A percentile compares a stretch with the other conserved stretches of the same genome.
These are phyloP conservation scores for Enteromius paludinosus DNA, from an alignment of 2,797 vertebrate species.

Conservation along the genomic window DNA sequence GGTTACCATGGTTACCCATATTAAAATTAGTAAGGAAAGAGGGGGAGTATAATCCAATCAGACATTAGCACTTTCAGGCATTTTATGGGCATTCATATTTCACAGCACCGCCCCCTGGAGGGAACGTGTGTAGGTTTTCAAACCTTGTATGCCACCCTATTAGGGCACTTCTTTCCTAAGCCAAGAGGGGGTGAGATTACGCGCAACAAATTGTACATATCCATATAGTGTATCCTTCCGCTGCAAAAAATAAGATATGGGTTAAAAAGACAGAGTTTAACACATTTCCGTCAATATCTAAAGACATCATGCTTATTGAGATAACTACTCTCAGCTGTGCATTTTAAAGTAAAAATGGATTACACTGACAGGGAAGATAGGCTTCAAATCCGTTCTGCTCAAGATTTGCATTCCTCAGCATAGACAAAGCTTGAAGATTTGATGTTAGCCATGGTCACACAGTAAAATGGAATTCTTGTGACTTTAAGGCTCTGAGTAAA, in stretches of 20 bases:
- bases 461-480: slow-evolving; percentile 59
- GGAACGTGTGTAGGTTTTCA: slow-evolving; percentile 77
- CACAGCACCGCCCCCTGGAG: slow-evolving; percentile 64
- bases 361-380: slow-evolving; percentile 40
- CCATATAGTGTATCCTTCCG: slow-evolving; percentile 94
- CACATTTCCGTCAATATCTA: slow-evolving; percentile 11
- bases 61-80: slow-evolving; percentile 47
- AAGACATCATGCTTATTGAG: slow-evolving; percentile 3
- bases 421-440: slow-evolving; percentile 53
- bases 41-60: slow-evolving; percentile 51
- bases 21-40: slow-evolving; percentile 76
- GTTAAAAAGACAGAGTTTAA: slow-evolving; percentile 69
- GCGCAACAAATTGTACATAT: slow-evolving; percentile 98
- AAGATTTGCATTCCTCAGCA: slow-evolving; percentile 66
- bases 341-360: slow-evolving; percentile 39
- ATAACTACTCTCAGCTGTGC: slow-evolving; percentile 12
- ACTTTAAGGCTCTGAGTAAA: slow-evolving; percentile 35
- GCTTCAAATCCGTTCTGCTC: slow-evolving; percentile 49
- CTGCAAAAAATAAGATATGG: slow-evolving; percentile 85
- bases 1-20: slow-evolving; percentile 72
- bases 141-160: slow-evolving; percentile 99
- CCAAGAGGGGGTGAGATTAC: slow-evolving; percentile 95
- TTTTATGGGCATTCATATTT: slow-evolving; percentile 47
- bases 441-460: slow-evolving; percentile 53
- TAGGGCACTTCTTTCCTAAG: slow-evolving; percentile 97